Conservation (phyloP, 1,140 invertebrate genomes). For the Temnothorax curvispinosus region DNA sequence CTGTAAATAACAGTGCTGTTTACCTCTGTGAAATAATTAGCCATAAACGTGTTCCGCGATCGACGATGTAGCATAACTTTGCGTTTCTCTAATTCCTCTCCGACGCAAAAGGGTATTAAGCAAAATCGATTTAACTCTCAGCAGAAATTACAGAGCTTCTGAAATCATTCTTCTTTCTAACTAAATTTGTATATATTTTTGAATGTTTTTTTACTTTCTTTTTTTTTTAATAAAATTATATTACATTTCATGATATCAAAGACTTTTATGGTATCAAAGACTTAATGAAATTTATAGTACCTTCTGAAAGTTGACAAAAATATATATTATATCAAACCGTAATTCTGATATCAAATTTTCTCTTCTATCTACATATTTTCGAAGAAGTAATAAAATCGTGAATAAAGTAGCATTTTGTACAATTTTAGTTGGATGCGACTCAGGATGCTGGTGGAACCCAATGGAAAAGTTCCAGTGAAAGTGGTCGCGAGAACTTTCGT, state of each 20-base stretch:
- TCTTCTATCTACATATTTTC: neutral
- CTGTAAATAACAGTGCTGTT: slow-evolving; percentile 29
- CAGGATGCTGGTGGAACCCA: slow-evolving; percentile 95
- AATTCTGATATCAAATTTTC: no score
- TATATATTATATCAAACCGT: neutral
- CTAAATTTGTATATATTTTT: neutral
- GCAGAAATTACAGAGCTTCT: neutral
- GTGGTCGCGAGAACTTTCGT: slow-evolving; percentile 99
- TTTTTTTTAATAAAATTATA: neutral
- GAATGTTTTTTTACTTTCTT: neutral
- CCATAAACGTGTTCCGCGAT: neutral
- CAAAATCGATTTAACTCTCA: neutral
- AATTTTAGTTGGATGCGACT: slow-evolving; percentile 98
- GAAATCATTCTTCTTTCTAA: neutral
- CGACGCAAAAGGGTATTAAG: neutral
- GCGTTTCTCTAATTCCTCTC: slow-evolving; percentile 2
- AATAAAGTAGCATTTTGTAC: slow-evolving; percentile 30
- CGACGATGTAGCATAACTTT: neutral
- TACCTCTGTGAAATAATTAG: slow-evolving; percentile 56
- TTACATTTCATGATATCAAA: neutral
- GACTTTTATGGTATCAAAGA: no score
- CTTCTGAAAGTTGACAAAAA: neutral
- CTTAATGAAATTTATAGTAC: neutral
- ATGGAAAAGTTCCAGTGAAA: slow-evolving; percentile 98
- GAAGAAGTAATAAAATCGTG: neutral